A percentile compares a stretch with the other conserved stretches of the same genome.
Evolutionary conservation across 2,797 vertebrate genomes (phyloP).

Genomic region (Arrhamphus sclerolepis): DNA sequence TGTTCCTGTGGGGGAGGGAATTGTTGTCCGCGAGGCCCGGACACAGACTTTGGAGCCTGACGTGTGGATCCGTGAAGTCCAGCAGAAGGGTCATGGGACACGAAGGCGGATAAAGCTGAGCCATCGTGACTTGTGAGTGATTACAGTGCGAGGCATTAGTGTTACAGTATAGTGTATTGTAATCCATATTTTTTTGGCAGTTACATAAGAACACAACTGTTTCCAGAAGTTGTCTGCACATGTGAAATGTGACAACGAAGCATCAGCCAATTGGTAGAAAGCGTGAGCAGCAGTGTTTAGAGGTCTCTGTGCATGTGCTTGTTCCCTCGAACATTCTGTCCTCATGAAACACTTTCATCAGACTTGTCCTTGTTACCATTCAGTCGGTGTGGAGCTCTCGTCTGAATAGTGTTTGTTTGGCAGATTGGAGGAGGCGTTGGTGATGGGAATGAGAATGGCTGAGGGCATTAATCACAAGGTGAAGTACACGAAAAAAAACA

Average conservation of each 20-base stretch:
- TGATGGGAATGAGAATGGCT: slow-evolving; percentile 88
- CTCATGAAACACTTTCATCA: slow-evolving; percentile 33
- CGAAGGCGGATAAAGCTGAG: slow-evolving; percentile 79
- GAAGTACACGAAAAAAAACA: slow-evolving; percentile 23
- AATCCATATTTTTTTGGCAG: not conserved
- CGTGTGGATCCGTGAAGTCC: slow-evolving; percentile 90
- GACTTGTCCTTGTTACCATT: slow-evolving; percentile 21
- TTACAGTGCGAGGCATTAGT: slow-evolving; percentile 22
- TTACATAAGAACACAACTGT: slow-evolving; percentile 13
- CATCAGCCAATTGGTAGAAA: not conserved
- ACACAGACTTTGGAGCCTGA: slow-evolving; percentile 90
- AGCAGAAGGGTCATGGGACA: slow-evolving; percentile 84
- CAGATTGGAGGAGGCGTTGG: slow-evolving; percentile 91
- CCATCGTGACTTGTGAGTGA: slow-evolving; percentile 83
- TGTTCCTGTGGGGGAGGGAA: slow-evolving; percentile 67
- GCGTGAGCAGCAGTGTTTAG: not conserved
- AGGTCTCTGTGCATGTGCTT: slow-evolving; percentile 17
- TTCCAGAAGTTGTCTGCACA: slow-evolving; percentile 3
- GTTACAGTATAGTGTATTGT: slow-evolving; percentile 7
- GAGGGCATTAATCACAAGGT: slow-evolving; percentile 88
- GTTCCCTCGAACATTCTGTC: slow-evolving; percentile 38
- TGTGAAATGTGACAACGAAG: slow-evolving; percentile 31
- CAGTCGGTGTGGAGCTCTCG: slow-evolving; percentile 7
- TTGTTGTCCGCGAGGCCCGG: slow-evolving; percentile 82
- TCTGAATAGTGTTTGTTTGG: slow-evolving; percentile 38